These are phyloP conservation scores for Anguilla rostrata DNA, from an alignment of 2,113 vertebrate species.

Conservation along the genomic window DNA sequence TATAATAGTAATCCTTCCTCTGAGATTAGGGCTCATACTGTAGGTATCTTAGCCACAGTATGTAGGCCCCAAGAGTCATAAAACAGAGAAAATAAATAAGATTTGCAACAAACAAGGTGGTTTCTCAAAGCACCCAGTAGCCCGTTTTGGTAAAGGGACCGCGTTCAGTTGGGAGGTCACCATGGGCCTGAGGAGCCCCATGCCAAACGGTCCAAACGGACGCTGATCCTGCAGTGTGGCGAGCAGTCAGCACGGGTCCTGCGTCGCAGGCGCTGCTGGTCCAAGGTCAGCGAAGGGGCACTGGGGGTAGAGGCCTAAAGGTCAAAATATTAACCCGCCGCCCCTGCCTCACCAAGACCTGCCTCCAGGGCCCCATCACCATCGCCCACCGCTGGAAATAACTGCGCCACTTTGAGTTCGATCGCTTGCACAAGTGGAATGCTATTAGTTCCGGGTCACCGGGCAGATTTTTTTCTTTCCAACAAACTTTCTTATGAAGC, in stretches of 20 bases:
- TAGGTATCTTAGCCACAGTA: no score
- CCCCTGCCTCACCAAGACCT: conserved; percentile 25
- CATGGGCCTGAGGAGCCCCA: not conserved
- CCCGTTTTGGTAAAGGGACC: not conserved
- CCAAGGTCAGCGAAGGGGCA: conserved; percentile 14
- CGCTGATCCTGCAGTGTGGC: not conserved
- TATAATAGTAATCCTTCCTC: no score
- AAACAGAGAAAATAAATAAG: no score
- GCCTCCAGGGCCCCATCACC: conserved; percentile 33
- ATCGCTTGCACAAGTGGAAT: conserved; percentile 46
- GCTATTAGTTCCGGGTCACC: conserved; percentile 49
- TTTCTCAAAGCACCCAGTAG: not conserved
- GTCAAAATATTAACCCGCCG: conserved; percentile 28
- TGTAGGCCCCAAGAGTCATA: no score
- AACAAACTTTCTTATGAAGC: conserved; percentile 49
- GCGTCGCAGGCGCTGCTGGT: not conserved
- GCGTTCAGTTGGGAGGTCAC: not conserved
- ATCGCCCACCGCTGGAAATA: conserved; percentile 23
- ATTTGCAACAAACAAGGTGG: no score
- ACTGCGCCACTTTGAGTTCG: conserved; percentile 33
- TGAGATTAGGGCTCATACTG: no score
- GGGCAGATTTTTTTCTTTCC: conserved; percentile 44
- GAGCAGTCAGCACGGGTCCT: not conserved
- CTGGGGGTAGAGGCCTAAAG: not conserved
- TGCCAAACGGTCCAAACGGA: not conserved